phyloP scores from a whole-genome alignment of 1,140 invertebrate genomes.

The Anastrepha ludens region DNA sequence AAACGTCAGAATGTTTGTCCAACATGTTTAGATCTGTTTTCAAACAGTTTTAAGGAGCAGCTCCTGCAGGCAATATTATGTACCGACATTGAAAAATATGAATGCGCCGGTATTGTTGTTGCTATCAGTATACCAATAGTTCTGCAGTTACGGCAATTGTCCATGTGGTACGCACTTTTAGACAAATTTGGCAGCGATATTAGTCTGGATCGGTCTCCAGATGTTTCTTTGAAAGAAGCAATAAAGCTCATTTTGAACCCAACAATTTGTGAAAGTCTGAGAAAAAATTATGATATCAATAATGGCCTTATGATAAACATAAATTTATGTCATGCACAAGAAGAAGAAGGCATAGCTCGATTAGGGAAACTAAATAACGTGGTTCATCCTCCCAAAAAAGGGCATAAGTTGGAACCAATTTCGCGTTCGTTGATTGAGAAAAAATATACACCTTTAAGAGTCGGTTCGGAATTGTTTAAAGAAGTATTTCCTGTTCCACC shows the following conservation, averaged over 20 bases:
- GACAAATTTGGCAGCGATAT: slow-evolving; percentile 68
- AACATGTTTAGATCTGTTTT: slow-evolving; percentile 80
- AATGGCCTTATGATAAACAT: slow-evolving; percentile 71
- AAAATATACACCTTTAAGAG: slow-evolving; percentile 71
- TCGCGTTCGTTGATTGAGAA: slow-evolving; percentile 77
- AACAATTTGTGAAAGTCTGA: slow-evolving; percentile 63
- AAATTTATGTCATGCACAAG: slow-evolving; percentile 64
- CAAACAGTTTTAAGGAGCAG: slow-evolving; percentile 74
- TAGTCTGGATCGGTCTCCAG: slow-evolving; percentile 62
- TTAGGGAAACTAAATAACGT: slow-evolving; percentile 60
- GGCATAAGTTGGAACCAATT: slow-evolving; percentile 70
- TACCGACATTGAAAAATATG: slow-evolving; percentile 72
- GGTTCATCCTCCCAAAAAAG: slow-evolving; percentile 62
- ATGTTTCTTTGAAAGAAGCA: slow-evolving; percentile 71
- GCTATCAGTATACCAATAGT: slow-evolving; percentile 74
- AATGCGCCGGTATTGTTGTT: slow-evolving; percentile 72
- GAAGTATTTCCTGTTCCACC: slow-evolving; percentile 75
- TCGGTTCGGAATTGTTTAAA: slow-evolving; percentile 75
- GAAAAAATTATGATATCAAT: slow-evolving; percentile 66
- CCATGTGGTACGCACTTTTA: slow-evolving; percentile 74
- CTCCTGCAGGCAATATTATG: slow-evolving; percentile 74
- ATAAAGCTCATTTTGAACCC: slow-evolving; percentile 68
- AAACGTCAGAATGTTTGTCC: slow-evolving; percentile 75
- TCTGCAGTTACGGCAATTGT: slow-evolving; percentile 73
- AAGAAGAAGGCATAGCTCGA: slow-evolving; percentile 62